Percentiles rank a stretch among this genome's conserved stretches.
phyloP scores from a whole-genome alignment of 2,113 vertebrate genomes.

The Cyanoramphus novaezelandiae region DNA sequence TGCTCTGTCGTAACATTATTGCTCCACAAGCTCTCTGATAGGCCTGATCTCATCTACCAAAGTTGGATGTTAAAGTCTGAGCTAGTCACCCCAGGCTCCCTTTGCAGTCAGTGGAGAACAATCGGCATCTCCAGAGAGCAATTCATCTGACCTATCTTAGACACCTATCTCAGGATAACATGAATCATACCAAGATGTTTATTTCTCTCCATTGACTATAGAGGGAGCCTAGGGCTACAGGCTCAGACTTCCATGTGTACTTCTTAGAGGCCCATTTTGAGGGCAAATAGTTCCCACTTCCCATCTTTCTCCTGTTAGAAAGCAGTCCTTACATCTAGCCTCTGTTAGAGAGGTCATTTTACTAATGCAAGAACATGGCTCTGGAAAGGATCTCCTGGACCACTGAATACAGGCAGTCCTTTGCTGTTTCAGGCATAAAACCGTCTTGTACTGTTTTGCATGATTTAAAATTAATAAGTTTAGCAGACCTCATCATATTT shows the following conservation, averaged over 20 bases:
- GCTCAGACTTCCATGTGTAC: slow-evolving; percentile 21
- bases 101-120: slow-evolving; percentile 54
- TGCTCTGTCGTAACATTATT: background rate
- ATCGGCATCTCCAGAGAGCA: slow-evolving; percentile 32
- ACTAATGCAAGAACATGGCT: background rate
- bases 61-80: slow-evolving; percentile 40
- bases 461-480: background rate
- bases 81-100: slow-evolving; percentile 60
- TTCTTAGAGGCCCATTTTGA: background rate
- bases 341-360: background rate
- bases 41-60: slow-evolving; percentile 47
- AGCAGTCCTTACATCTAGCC: background rate
- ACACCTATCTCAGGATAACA: slow-evolving; percentile 64
- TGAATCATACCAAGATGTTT: slow-evolving; percentile 65
- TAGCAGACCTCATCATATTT: slow-evolving; percentile 11
- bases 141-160: slow-evolving; percentile 66
- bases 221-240: slow-evolving; percentile 67
- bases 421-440: background rate
- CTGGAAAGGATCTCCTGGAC: background rate
- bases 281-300: background rate
- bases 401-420: background rate
- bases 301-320: background rate
- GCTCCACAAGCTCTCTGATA: background rate
- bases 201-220: slow-evolving; percentile 66
- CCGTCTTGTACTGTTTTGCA: background rate